Percentiles rank a stretch among this genome's conserved stretches.
Conservation (phyloP, 2,888 invertebrate genomes). For the Megalurothrips usitatus region DNA sequence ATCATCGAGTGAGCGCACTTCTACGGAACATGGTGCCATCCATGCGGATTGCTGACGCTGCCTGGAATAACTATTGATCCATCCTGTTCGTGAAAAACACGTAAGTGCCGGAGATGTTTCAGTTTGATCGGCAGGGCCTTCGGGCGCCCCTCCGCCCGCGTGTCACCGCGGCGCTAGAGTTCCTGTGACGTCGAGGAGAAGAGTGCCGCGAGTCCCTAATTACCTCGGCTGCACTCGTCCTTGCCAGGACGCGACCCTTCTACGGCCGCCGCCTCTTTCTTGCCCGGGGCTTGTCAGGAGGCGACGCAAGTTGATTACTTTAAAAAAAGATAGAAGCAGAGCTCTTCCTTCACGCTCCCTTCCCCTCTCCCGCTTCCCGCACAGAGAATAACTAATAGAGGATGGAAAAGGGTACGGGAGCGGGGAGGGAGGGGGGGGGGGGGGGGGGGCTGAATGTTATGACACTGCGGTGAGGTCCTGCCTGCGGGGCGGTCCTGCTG, state of each 20-base stretch:
- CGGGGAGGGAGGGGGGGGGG: neutral
- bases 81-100: slow-evolving; percentile 17
- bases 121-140: neutral
- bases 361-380: neutral
- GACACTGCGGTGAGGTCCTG: neutral
- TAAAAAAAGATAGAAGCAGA: neutral
- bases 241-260: neutral
- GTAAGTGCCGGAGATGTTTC: neutral
- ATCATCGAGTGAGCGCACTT: too few relatives aligned
- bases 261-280: neutral
- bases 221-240: neutral
- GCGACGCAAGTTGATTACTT: neutral
- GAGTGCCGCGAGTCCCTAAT: too few relatives aligned
- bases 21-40: neutral
- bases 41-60: neutral
- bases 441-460: neutral
- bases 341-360: neutral
- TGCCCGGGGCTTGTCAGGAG: neutral
- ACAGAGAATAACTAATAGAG: neutral
- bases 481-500: neutral
- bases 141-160: too few relatives aligned
- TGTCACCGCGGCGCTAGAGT: too few relatives aligned
- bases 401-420: neutral
- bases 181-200: too few relatives aligned
- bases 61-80: neutral